Evolutionary conservation across 2,888 invertebrate genomes (phyloP).

Genomic region (Sympetrum striolatum): DNA sequence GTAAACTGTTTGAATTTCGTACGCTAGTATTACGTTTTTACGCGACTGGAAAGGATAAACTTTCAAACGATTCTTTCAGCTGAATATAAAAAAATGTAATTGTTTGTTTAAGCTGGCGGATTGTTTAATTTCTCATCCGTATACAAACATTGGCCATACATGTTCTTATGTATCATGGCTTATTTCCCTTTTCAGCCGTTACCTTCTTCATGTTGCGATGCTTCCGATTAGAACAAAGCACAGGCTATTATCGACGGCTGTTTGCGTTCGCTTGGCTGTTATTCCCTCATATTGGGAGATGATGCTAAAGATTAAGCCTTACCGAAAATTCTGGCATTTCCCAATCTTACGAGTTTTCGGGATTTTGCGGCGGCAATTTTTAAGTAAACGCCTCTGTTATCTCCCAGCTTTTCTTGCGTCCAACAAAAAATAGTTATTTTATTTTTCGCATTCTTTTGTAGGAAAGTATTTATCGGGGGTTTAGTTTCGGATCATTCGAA

Average conservation of each 20-base stretch:
- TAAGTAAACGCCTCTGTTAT: not conserved
- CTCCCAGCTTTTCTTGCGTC: not conserved
- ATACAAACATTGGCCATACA: too few relatives aligned
- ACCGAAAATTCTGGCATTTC: not conserved
- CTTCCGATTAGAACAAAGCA: not conserved
- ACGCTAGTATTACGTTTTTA: too few relatives aligned
- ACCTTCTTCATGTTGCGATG: not conserved
- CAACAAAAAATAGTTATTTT: not conserved
- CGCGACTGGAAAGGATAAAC: too few relatives aligned
- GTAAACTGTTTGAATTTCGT: too few relatives aligned
- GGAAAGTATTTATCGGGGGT: not conserved
- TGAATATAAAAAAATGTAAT: too few relatives aligned
- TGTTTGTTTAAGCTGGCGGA: too few relatives aligned
- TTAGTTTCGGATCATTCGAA: not conserved
- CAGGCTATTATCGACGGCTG: not conserved
- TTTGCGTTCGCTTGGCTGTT: not conserved
- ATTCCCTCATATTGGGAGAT: not conserved
- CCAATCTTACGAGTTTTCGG: not conserved
- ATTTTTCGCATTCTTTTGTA: not conserved
- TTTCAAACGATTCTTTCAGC: too few relatives aligned
- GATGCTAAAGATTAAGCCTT: not conserved
- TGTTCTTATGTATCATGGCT: too few relatives aligned
- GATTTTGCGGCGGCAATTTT: not conserved
- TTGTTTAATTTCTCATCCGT: too few relatives aligned
- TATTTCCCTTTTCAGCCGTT: not conserved